Conservation (phyloP, 2,888 invertebrate genomes). For the Caprella mutica region DNA sequence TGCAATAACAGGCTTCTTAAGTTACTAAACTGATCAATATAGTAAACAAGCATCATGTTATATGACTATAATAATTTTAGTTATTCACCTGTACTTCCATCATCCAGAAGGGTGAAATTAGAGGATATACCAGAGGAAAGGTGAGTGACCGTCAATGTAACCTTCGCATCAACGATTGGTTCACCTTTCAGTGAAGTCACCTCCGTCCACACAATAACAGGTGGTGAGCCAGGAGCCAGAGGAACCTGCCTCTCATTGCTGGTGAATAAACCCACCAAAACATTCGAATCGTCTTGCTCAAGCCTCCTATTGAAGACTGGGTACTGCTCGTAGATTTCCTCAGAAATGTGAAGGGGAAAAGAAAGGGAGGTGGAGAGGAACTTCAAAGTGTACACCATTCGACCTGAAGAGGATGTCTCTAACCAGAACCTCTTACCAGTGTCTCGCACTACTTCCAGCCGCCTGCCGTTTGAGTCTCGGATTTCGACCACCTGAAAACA, state of each 20-base stretch:
- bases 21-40: too few relatives aligned
- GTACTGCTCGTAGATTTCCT: conserved; percentile 25
- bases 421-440: conserved; percentile 28
- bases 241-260: conserved; percentile 14
- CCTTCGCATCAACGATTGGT: conserved; percentile 20
- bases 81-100: conserved; percentile 23
- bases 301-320: too few relatives aligned
- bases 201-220: conserved; percentile 21
- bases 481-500: conserved; percentile 20
- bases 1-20: too few relatives aligned
- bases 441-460: conserved; percentile 21
- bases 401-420: neutral
- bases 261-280: conserved; percentile 17
- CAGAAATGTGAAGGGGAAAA: conserved; percentile 14
- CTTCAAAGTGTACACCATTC: conserved; percentile 20
- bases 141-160: conserved; percentile 20
- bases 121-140: conserved; percentile 14
- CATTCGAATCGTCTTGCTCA: conserved; percentile 2
- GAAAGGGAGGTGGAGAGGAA: conserved; percentile 24
- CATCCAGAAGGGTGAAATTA: conserved; percentile 21
- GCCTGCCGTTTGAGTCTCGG: conserved; percentile 4
- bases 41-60: too few relatives aligned
- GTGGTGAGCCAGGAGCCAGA: conserved; percentile 16
- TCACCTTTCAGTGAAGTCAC: conserved; percentile 20
- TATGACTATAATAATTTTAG: neutral